Conservation (phyloP, 2,888 invertebrate species). For the Xestoiulus laeticollis region DNA sequence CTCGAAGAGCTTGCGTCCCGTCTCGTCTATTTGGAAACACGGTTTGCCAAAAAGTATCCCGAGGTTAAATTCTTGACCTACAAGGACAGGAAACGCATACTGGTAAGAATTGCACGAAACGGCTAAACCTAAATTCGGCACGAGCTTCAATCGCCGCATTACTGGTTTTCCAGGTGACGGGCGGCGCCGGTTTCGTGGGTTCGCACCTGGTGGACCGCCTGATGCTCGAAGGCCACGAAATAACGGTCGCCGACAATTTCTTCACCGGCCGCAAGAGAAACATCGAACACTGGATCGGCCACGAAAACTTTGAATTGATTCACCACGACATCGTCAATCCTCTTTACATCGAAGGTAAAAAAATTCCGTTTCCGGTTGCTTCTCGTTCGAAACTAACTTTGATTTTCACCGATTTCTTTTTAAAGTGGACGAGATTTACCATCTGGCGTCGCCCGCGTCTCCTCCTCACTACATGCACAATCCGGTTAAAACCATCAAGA, state of each 20-base stretch:
- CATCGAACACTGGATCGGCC: slow-evolving; percentile 98
- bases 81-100: slow-evolving; percentile 88
- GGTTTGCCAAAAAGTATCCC: slow-evolving; percentile 80
- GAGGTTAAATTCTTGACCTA: slow-evolving; percentile 92
- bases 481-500: slow-evolving; percentile 99
- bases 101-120: no score
- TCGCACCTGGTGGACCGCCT: slow-evolving; percentile 96
- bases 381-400: no score
- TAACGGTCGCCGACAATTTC: slow-evolving; percentile 97
- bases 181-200: slow-evolving; percentile 99
- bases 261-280: slow-evolving; percentile 97
- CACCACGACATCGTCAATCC: slow-evolving; percentile 99
- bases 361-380: no score
- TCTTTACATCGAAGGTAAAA: slow-evolving; percentile 87
- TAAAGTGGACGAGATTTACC: slow-evolving; percentile 86
- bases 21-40: slow-evolving; percentile 3
- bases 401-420: no score
- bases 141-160: no score
- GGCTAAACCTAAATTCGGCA: no score
- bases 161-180: slow-evolving; percentile 76
- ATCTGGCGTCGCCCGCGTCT: slow-evolving; percentile 97
- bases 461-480: slow-evolving; percentile 99
- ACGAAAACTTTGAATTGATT: slow-evolving; percentile 97
- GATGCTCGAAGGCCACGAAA: slow-evolving; percentile 94
- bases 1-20: slow-evolving; percentile 20